phyloP scores from a whole-genome alignment of 2,113 vertebrate genomes.

The Lamprologus speciosus region DNA sequence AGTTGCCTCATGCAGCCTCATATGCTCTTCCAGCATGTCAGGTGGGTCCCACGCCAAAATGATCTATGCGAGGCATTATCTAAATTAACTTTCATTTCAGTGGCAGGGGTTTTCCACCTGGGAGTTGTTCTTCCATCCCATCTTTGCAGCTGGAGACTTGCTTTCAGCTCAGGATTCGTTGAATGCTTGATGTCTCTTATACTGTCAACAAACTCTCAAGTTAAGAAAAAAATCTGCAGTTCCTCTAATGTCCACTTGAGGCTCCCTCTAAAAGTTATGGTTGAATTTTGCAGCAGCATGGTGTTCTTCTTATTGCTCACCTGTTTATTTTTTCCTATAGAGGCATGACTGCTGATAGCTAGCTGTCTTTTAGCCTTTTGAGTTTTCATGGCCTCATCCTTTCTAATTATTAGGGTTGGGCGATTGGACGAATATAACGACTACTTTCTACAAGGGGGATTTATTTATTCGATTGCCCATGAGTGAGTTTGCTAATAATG shows the following conservation, averaged over 20 bases:
- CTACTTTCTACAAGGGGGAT: neutral
- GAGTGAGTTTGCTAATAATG: neutral
- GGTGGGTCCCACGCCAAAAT: neutral
- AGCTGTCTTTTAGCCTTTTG: neutral
- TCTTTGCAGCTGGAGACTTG: neutral
- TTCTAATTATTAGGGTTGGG: neutral
- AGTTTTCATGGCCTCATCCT: neutral
- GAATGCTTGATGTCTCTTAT: fast-evolving
- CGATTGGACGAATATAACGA: neutral
- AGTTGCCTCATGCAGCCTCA: neutral
- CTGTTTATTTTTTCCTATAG: neutral
- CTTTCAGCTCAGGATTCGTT: neutral
- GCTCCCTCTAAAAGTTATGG: neutral
- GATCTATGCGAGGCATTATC: neutral
- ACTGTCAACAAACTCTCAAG: fast-evolving
- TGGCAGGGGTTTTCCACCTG: neutral
- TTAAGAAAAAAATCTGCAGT: neutral
- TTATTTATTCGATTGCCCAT: fast-evolving
- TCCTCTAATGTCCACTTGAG: neutral
- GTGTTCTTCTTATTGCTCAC: neutral
- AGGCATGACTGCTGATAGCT: neutral
- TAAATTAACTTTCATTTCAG: neutral
- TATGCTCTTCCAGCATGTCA: neutral
- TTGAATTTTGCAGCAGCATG: neutral
- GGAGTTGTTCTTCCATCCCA: neutral